Evolutionary conservation across 1,140 invertebrate genomes (phyloP).

Genomic region (Heliconius melpomene): DNA sequence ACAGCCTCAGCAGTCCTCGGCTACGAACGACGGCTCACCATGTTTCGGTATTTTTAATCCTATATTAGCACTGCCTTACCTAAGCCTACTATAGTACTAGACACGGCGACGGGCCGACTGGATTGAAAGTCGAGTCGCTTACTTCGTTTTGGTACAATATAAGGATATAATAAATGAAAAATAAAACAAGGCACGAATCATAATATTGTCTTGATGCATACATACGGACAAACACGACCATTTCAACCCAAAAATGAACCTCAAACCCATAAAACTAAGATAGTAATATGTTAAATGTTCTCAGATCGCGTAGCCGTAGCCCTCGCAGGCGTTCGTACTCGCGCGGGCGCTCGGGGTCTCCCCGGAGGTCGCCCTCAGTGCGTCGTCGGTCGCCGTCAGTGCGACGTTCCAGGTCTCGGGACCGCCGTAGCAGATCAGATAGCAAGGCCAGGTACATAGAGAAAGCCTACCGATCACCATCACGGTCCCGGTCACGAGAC

Average conservation of each 20-base stretch:
- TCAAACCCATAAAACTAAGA: not conserved
- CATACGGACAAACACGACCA: not conserved
- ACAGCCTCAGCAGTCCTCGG: conserved; percentile 71
- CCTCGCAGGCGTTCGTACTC: conserved; percentile 72
- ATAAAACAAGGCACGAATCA: not conserved
- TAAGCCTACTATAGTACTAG: conserved; percentile 35
- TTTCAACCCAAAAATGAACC: not conserved
- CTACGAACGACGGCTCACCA: conserved; percentile 64
- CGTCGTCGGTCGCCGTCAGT: conserved; percentile 71
- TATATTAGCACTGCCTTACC: conserved; percentile 78
- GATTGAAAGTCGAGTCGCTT: conserved; percentile 2
- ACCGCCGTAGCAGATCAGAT: conserved; percentile 72
- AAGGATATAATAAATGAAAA: conserved; percentile 13
- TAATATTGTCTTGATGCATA: not conserved
- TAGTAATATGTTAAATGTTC: conserved; percentile 4
- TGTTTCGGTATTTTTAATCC: conserved; percentile 77
- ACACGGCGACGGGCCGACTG: conserved; percentile 6
- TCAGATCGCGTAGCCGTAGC: conserved; percentile 72
- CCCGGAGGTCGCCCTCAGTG: conserved; percentile 69
- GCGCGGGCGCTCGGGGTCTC: conserved; percentile 62
- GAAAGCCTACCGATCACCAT: conserved; percentile 56
- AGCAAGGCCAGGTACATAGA: conserved; percentile 70
- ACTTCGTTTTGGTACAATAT: not conserved
- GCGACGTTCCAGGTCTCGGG: conserved; percentile 66
- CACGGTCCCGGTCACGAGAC: conserved; percentile 63